Evolutionary conservation across 2,888 invertebrate genomes (phyloP).

Genomic region (Pseudococcus jackbeardsleyi): DNA sequence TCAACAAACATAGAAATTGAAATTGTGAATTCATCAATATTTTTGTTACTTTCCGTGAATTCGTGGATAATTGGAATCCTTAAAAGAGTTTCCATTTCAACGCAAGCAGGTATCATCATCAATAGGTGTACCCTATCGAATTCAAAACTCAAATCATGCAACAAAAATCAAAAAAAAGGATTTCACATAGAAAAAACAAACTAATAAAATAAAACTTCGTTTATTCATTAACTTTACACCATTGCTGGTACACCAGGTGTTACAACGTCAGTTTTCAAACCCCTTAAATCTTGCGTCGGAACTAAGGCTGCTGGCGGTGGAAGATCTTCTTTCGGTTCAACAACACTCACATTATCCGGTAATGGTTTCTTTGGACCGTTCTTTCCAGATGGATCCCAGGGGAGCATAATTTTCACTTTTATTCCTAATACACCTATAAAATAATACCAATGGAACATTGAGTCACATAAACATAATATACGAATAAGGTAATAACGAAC

Average conservation of each 20-base stretch:
- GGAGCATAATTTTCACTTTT: slow-evolving; percentile 99
- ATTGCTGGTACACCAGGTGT: slow-evolving; percentile 72
- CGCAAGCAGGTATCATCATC: too few species aligned
- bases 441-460: too few species aligned
- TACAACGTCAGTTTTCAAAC: slow-evolving; percentile 76
- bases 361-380: slow-evolving; percentile 97
- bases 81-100: too few species aligned
- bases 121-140: too few species aligned
- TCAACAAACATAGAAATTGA: too few species aligned
- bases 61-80: too few species aligned
- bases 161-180: not conserved
- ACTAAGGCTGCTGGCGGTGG: slow-evolving; percentile 79
- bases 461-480: too few species aligned
- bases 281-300: slow-evolving; percentile 75
- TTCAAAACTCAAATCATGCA: not conserved
- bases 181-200: not conserved
- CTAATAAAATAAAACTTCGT: slow-evolving; percentile 30
- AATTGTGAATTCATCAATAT: too few species aligned
- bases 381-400: slow-evolving; percentile 97
- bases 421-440: slow-evolving; percentile 74
- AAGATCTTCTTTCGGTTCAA: slow-evolving; percentile 95
- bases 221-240: slow-evolving; percentile 53
- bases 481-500: not conserved
- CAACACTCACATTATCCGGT: slow-evolving; percentile 97
- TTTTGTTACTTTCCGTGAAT: too few species aligned